Base-by-base conservation (phyloP, 1,140 invertebrate species). In the Chlorops oryzae region DNA sequence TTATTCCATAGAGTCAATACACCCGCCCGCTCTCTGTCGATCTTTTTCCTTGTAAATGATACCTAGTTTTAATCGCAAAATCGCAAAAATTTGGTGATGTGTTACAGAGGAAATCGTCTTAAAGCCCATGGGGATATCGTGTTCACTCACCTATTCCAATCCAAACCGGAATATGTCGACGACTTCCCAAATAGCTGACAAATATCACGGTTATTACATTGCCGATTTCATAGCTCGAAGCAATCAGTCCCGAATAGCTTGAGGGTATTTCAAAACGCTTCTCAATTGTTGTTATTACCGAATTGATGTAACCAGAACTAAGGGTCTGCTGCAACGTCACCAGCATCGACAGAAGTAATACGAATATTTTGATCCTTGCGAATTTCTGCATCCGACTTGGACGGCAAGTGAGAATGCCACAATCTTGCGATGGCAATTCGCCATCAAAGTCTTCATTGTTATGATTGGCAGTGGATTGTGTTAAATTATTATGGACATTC, bases 221-320 rank as follows among this genome's bases (percentile, higher is more conserved):
- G 58, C 93, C 92, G 61, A 96, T 91, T 80, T 96, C 93, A 72
- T 95, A 95, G 50, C 90, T 92, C 57, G 90, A 93, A 27, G 91
- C 92, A 50, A 96, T 89, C 55, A 94, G 79, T 22, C 92, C 92
- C 25, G 90, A 92, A 44, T 92, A 83, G 65, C 88, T 89, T 67
- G 91, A 94, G 35, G 91, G 90, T 61, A 96, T 94, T 74, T 96
- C 91, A 71, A 96, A 96, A 51, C 93, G 83, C 73, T 95, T 95
- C 77, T 96, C 93, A 61, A 96, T 94, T 17, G 92, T 96, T 46
- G 92, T 96, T 66, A 96, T 95, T 66, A 96, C 92, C 74, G 90
- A 92, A 76, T 92, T 92, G 55, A 92, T 90, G 71, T 92, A 92
- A 44, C 89, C 90, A 42, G 89, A 92, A 70, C 88, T 89, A 37